Evolutionary conservation across 2,797 vertebrate genomes (phyloP).

Genomic region (Tapera naevia): DNA sequence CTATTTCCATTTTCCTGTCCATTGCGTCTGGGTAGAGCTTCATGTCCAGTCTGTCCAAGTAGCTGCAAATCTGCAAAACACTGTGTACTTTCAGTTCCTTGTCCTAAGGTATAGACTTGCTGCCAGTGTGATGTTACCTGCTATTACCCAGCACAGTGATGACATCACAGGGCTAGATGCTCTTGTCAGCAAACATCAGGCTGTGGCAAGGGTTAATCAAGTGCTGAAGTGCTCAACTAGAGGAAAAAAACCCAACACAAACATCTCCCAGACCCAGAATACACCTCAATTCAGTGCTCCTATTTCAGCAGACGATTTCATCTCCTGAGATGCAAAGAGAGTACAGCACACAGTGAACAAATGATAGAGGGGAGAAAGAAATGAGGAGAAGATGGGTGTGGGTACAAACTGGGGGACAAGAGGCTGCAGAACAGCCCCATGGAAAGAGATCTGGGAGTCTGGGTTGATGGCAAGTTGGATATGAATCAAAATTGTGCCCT

Average conservation of each 20-base stretch:
- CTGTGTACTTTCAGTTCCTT: not conserved
- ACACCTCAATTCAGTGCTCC: not conserved
- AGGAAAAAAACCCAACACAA: rapidly evolving
- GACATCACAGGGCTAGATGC: not conserved
- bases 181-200: not conserved
- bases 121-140: not conserved
- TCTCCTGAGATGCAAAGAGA: not conserved
- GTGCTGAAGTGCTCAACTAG: not conserved
- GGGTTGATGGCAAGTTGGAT: not conserved
- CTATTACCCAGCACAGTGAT: rapidly evolving
- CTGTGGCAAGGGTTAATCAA: not conserved
- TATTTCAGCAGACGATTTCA: not conserved
- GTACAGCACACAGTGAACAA: not conserved
- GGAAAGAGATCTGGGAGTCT: not conserved
- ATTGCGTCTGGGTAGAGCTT: not conserved
- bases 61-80: not conserved
- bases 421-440: not conserved
- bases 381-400: not conserved
- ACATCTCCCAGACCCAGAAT: not conserved
- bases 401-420: not conserved
- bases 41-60: not conserved
- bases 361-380: not conserved
- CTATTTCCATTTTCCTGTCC: not conserved
- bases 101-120: not conserved
- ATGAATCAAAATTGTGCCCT: not conserved